These are phyloP conservation scores for Phymastichus coffea DNA, from an alignment of 1,140 invertebrate species.

Conservation along the genomic window DNA sequence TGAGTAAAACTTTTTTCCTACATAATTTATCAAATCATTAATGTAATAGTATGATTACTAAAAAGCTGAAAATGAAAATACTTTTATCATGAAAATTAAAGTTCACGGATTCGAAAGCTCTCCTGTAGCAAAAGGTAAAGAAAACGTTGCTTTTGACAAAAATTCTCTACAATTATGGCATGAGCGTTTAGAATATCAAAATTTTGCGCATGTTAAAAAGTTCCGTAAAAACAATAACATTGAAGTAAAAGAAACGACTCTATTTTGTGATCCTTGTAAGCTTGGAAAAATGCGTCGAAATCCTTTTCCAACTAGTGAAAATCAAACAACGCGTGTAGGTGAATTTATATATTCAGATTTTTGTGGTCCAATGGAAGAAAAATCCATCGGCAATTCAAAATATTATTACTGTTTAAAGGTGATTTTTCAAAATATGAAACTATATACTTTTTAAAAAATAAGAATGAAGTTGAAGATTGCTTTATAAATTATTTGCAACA, in stretches of 20 bases:
- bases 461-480: neutral
- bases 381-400: constrained; percentile 37
- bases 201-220: constrained; percentile 40
- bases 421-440: constrained; percentile 45
- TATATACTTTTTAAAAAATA: constrained; percentile 25
- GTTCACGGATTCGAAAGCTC: constrained; percentile 27
- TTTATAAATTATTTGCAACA: too few species aligned
- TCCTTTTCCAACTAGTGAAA: constrained; percentile 32
- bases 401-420: constrained; percentile 50
- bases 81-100: constrained; percentile 1
- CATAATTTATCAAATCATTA: too few species aligned
- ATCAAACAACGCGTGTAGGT: constrained; percentile 33
- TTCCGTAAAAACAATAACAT: constrained; percentile 39
- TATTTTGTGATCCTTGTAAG: constrained; percentile 44
- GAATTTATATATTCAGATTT: constrained; percentile 24
- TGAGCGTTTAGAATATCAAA: constrained; percentile 48
- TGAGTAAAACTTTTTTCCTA: too few species aligned
- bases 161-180: neutral
- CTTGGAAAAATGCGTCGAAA: constrained; percentile 26
- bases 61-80: neutral
- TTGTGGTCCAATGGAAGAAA: neutral
- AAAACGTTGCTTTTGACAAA: constrained; percentile 1
- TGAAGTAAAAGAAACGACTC: constrained; percentile 27
- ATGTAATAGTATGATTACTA: too few species aligned
- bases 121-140: constrained; percentile 28